Percentiles rank a stretch among this genome's conserved stretches.
Conservation (phyloP, 2,888 invertebrate species). For the Camptogramma bilineatum region DNA sequence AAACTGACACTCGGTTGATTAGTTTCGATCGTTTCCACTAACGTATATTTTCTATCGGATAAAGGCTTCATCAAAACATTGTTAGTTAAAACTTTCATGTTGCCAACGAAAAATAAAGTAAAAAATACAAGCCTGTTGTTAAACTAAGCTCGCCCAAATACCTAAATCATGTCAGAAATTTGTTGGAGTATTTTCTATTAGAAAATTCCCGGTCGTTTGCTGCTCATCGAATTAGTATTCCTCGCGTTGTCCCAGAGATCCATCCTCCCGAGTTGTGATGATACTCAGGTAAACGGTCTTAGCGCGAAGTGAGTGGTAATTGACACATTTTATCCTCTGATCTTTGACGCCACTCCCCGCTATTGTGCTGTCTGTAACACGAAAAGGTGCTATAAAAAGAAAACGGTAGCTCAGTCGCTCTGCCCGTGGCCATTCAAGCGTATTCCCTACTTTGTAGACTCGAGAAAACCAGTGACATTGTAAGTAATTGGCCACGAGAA, state of each 20-base stretch:
- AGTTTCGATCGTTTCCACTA: conserved; percentile 22
- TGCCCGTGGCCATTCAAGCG: conserved; percentile 23
- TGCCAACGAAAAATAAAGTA: conserved; percentile 5
- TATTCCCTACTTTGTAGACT: conserved; percentile 27
- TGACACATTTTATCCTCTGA: conserved; percentile 38
- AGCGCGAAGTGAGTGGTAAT: conserved; percentile 33
- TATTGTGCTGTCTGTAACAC: conserved; percentile 36
- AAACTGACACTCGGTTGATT: conserved; percentile 22
- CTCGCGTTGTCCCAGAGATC: conserved; percentile 32
- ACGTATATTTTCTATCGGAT: conserved; percentile 5
- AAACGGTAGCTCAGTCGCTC: conserved; percentile 18
- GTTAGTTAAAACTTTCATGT: conserved; percentile 5
- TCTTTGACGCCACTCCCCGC: conserved; percentile 32
- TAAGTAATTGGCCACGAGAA: conserved; percentile 32
- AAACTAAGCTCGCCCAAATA: conserved; percentile 1
- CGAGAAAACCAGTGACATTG: conserved; percentile 28
- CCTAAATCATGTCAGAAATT: conserved; percentile 9
- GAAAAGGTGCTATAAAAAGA: conserved; percentile 35
- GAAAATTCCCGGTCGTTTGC: conserved; percentile 19
- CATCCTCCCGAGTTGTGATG: conserved; percentile 30
- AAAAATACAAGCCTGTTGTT: conserved; percentile 2
- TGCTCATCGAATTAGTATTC: conserved; percentile 41
- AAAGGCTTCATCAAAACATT: conserved; percentile 7
- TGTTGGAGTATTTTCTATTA: conserved; percentile 18
- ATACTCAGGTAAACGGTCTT: conserved; percentile 32